These are phyloP conservation scores for Petrocephalus zakoni DNA, from an alignment of 2,113 vertebrate genomes.

Conservation along the genomic window DNA sequence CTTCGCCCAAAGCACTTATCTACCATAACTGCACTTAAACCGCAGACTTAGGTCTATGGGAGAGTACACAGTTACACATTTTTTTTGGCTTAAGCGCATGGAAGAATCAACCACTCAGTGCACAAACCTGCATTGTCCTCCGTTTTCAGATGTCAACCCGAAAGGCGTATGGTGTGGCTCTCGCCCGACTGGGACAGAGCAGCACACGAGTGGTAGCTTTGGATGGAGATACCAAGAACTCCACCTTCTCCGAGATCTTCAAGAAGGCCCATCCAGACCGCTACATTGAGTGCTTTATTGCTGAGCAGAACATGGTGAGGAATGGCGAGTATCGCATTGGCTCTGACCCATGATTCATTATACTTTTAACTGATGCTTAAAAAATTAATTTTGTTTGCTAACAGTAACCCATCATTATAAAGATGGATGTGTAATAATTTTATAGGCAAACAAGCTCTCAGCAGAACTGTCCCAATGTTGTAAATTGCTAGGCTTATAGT, in stretches of 20 bases:
- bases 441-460: neutral
- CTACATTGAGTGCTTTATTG: slow-evolving; percentile 78
- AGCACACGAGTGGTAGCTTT: slow-evolving; percentile 70
- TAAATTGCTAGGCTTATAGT: neutral
- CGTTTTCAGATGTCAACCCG: slow-evolving; percentile 67
- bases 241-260: slow-evolving; percentile 74
- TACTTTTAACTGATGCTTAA: neutral
- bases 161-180: slow-evolving; percentile 69
- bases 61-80: no score
- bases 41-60: neutral
- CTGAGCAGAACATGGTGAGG: slow-evolving; percentile 78
- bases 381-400: neutral
- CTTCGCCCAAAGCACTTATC: neutral
- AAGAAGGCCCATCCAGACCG: slow-evolving; percentile 70
- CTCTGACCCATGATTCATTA: neutral
- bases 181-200: slow-evolving; percentile 66
- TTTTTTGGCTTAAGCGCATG: neutral
- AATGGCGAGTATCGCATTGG: no score
- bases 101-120: neutral
- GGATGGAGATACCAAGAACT: slow-evolving; percentile 77
- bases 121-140: neutral
- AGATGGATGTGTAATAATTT: neutral
- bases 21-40: neutral
- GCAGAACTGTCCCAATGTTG: neutral
- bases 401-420: neutral